phyloP scores from a whole-genome alignment of 2,113 vertebrate genomes.

The Macquaria australasica region DNA sequence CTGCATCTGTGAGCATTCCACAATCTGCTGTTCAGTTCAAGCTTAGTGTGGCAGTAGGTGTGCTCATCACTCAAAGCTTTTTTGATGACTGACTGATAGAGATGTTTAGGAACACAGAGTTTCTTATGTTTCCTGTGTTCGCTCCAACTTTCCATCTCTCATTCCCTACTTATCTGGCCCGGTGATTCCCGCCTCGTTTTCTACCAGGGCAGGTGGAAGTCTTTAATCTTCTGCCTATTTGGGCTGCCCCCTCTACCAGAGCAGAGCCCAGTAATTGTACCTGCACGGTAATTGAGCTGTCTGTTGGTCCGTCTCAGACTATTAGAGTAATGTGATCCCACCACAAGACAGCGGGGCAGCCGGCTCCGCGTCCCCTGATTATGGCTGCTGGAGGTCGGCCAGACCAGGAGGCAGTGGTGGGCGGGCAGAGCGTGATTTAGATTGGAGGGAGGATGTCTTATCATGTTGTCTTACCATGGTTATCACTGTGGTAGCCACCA shows the following conservation, averaged over 20 bases:
- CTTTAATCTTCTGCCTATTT: constrained; percentile 73
- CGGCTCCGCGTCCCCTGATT: constrained; percentile 66
- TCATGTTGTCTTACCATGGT: constrained; percentile 45
- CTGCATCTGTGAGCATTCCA: constrained; percentile 43
- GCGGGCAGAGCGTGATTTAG: constrained; percentile 32
- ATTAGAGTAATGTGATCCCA: constrained; percentile 78
- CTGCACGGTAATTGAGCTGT: constrained; percentile 68
- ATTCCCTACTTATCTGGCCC: constrained; percentile 47
- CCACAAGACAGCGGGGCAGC: constrained; percentile 35
- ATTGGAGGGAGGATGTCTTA: constrained; percentile 35
- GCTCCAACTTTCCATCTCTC: constrained; percentile 47
- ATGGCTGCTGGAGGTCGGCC: constrained; percentile 67
- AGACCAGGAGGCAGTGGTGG: constrained; percentile 44
- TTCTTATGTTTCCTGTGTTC: constrained; percentile 53
- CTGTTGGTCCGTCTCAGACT: constrained; percentile 61
- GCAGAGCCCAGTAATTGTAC: constrained; percentile 63
- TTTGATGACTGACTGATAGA: constrained; percentile 52
- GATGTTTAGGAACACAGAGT: constrained; percentile 47
- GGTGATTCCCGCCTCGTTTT: constrained; percentile 25
- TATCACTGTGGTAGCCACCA: not conserved
- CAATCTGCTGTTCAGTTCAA: constrained; percentile 10
- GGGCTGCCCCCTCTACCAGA: constrained; percentile 25
- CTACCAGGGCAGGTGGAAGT: constrained; percentile 61
- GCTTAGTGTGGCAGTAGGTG: constrained; percentile 14
- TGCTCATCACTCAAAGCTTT: constrained; percentile 49